Conservation (phyloP, 2,888 invertebrate genomes). For the Amphipoea lucens region DNA sequence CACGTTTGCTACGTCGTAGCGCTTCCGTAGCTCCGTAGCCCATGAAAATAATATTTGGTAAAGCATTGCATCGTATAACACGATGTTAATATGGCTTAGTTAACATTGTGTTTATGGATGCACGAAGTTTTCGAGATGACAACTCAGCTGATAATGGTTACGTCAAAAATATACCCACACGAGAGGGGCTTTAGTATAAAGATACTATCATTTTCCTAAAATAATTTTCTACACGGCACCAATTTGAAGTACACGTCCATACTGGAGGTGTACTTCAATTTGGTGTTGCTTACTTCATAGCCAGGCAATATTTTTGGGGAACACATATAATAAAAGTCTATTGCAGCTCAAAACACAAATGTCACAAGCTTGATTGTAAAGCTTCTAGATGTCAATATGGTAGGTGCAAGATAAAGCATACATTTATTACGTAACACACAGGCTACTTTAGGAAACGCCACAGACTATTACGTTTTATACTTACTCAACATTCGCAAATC, state of each 20-base stretch:
- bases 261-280: neutral
- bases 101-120: neutral
- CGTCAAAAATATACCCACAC: neutral
- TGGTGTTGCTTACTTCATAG: neutral
- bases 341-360: neutral
- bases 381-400: neutral
- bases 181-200: neutral
- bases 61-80: neutral
- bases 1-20: constrained; percentile 21
- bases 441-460: neutral
- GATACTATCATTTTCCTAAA: neutral
- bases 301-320: neutral
- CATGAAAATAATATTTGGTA: constrained; percentile 9
- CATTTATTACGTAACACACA: neutral
- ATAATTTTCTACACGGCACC: neutral
- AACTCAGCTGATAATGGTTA: neutral
- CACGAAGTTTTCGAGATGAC: neutral
- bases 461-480: neutral
- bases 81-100: neutral
- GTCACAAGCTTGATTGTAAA: neutral
- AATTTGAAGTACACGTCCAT: neutral
- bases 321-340: neutral
- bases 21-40: neutral
- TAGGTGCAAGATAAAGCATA: neutral
- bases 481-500: too few relatives aligned